Percentiles rank a stretch among this genome's conserved stretches.
Evolutionary conservation across 2,113 vertebrate species (phyloP).

Genomic region (Opisthocomus hoazin): DNA sequence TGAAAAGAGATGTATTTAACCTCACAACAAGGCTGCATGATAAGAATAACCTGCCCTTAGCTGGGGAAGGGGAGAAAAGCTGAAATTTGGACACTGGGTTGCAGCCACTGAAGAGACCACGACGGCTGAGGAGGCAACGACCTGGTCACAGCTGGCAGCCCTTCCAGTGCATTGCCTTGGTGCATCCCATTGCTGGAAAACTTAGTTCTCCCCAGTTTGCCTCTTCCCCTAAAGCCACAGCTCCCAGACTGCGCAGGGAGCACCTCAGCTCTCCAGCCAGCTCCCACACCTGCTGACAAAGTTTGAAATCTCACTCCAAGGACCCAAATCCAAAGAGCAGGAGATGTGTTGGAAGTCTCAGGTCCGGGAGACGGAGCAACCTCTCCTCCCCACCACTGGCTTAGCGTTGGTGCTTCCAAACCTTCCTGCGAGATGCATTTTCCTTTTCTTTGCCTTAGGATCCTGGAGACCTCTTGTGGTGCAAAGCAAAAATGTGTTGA

Average conservation of each 20-base stretch:
- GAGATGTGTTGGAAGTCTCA: fast-evolving
- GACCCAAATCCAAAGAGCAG: too few species aligned
- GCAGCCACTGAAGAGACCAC: not conserved
- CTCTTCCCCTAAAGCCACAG: not conserved
- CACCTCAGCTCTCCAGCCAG: not conserved
- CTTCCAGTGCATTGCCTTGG: not conserved
- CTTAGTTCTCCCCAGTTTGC: not conserved
- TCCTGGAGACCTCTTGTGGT: slow-evolving; percentile 46
- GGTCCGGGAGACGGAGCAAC: fast-evolving
- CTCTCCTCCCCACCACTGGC: not conserved
- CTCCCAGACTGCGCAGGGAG: fast-evolving
- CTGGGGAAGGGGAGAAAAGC: not conserved
- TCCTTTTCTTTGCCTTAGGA: not conserved
- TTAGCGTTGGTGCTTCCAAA: fast-evolving
- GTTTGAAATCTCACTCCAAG: not conserved
- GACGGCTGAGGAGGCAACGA: fast-evolving
- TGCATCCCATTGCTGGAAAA: not conserved
- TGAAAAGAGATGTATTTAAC: not conserved
- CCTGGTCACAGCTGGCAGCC: not conserved
- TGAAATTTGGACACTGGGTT: not conserved
- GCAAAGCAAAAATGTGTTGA: not conserved
- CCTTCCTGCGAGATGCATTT: fast-evolving
- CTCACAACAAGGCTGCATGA: too few species aligned
- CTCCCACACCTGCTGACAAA: not conserved
- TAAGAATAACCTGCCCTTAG: not conserved